Conservation (phyloP, 2,888 invertebrate genomes). For the Erpobdella octoculata region DNA sequence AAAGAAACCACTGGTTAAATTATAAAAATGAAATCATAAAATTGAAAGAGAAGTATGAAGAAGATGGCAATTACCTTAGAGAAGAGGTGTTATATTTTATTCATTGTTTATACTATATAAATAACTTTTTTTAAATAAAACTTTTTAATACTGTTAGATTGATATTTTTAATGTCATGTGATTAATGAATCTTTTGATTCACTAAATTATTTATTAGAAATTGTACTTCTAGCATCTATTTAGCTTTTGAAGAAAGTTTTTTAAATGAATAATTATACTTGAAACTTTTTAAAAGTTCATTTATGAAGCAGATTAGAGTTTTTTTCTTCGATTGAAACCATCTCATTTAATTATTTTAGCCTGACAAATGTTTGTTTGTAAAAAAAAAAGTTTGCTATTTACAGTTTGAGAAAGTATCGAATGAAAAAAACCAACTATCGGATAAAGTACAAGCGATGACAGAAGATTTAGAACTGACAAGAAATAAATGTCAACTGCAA, state of each 20-base stretch:
- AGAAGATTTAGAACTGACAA: background rate
- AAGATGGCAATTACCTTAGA: background rate
- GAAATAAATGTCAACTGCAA: slow-evolving; percentile 7
- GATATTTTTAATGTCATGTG: background rate
- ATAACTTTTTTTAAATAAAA: background rate
- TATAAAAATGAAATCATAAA: background rate
- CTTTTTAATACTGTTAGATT: background rate
- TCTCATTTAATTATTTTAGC: background rate
- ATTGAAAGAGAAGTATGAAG: background rate
- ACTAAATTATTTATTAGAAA: too few relatives aligned
- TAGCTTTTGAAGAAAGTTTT: too few relatives aligned
- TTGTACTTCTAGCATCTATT: too few relatives aligned
- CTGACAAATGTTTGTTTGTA: background rate
- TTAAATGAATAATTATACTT: too few relatives aligned
- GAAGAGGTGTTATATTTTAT: background rate
- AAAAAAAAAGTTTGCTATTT: background rate
- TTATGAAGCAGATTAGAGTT: too few relatives aligned
- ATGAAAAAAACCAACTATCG: background rate
- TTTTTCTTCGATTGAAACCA: too few relatives aligned
- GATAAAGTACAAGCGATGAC: background rate
- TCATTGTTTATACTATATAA: background rate
- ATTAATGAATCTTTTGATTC: too few relatives aligned
- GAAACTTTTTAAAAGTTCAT: too few relatives aligned
- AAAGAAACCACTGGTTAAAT: background rate
- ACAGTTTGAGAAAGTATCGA: background rate